phyloP scores from a whole-genome alignment of 2,888 invertebrate genomes.

The Hymenopus coronatus region DNA sequence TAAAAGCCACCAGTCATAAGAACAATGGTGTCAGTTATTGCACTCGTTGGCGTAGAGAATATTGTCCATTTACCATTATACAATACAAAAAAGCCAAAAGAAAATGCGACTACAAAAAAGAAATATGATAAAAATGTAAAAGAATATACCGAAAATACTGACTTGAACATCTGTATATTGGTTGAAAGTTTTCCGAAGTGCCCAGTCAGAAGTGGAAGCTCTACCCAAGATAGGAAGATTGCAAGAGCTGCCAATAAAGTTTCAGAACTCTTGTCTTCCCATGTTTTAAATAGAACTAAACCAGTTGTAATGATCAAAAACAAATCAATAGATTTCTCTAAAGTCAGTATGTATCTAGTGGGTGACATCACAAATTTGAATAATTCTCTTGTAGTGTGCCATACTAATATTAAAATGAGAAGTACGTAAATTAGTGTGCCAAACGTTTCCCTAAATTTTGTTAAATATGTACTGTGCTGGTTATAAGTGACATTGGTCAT shows the following conservation, averaged over 20 bases:
- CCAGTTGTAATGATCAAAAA: neutral
- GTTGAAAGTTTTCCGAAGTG: slow-evolving; percentile 76
- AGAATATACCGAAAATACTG: slow-evolving; percentile 74
- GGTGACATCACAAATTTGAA: slow-evolving; percentile 4
- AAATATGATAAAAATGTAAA: slow-evolving; percentile 77
- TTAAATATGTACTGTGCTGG: neutral
- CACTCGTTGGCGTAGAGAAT: neutral
- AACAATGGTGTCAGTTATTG: neutral
- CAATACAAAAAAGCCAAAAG: slow-evolving; percentile 63
- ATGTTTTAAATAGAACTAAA: slow-evolving; percentile 1
- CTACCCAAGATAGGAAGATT: slow-evolving; percentile 71
- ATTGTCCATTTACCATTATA: neutral
- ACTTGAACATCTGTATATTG: slow-evolving; percentile 78
- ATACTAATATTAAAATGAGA: slow-evolving; percentile 1
- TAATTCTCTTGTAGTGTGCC: neutral
- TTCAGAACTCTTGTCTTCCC: neutral
- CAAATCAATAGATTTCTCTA: slow-evolving; percentile 48
- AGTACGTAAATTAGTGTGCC: neutral
- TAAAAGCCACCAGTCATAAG: neutral
- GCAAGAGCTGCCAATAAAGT: slow-evolving; percentile 55
- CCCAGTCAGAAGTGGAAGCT: slow-evolving; percentile 73
- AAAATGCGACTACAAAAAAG: slow-evolving; percentile 76
- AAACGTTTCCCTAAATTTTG: neutral
- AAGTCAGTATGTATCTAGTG: neutral
- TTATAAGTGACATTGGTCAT: neutral